These are phyloP conservation scores for Alitta virens DNA, from an alignment of 2,888 invertebrate genomes.

Conservation along the genomic window DNA sequence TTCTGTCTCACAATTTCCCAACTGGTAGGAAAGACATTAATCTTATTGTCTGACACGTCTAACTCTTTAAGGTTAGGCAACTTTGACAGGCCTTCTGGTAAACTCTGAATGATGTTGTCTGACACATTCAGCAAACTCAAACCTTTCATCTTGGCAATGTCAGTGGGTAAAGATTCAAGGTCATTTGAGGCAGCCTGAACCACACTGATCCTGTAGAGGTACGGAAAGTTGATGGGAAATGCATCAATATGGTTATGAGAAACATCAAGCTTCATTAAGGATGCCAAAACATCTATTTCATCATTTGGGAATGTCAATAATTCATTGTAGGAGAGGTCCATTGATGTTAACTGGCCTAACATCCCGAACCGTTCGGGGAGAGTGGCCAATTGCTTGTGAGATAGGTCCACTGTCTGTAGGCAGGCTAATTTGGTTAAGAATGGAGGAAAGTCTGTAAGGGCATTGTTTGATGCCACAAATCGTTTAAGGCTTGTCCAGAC, in stretches of 20 bases:
- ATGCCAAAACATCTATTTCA: conserved; percentile 76
- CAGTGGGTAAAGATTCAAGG: conserved; percentile 43
- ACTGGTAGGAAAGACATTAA: conserved; percentile 47
- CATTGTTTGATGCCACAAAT: conserved; percentile 34
- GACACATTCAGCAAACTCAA: conserved; percentile 77
- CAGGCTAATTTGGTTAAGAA: conserved; percentile 39
- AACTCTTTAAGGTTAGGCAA: conserved; percentile 44
- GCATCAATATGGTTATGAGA: conserved; percentile 77
- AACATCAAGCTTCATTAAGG: conserved; percentile 70
- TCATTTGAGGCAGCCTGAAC: conserved; percentile 47
- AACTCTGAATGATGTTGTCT: conserved; percentile 70
- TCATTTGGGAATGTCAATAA: conserved; percentile 48
- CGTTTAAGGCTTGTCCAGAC: conserved; percentile 16
- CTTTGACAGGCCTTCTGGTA: conserved; percentile 52
- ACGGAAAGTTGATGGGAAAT: conserved; percentile 59
- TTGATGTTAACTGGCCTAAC: conserved; percentile 42
- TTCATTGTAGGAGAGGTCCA: conserved; percentile 50
- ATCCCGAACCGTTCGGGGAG: conserved; percentile 53
- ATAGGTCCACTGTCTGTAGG: conserved; percentile 43
- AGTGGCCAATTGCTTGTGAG: conserved; percentile 41
- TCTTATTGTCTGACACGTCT: conserved; percentile 50
- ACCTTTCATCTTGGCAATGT: conserved; percentile 55
- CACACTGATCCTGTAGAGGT: conserved; percentile 38
- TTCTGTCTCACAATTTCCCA: conserved; percentile 47
- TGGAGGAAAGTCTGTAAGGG: conserved; percentile 39